phyloP scores from a whole-genome alignment of 2,888 invertebrate genomes.

The Boloria selene region DNA sequence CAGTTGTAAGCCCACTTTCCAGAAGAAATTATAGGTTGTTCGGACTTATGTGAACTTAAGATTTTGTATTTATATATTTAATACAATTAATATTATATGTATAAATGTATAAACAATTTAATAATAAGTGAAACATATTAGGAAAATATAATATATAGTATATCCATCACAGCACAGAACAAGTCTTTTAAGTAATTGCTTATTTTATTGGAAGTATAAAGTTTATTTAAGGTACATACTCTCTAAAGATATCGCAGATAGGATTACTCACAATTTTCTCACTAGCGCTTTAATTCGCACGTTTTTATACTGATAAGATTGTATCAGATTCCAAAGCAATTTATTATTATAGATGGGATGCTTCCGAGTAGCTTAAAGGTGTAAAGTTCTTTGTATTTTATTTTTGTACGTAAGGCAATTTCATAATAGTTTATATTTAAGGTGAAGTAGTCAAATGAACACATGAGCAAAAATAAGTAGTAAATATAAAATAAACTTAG shows the following conservation, averaged over 20 bases:
- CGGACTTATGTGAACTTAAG: slow-evolving; percentile 19
- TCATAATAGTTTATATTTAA: too few relatives aligned
- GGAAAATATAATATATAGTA: background rate
- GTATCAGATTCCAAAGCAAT: slow-evolving; percentile 26
- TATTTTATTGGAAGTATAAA: background rate
- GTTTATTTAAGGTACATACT: slow-evolving; percentile 2
- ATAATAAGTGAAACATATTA: background rate
- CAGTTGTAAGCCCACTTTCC: slow-evolving; percentile 37
- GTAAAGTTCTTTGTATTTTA: background rate
- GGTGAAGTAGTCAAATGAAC: too few relatives aligned
- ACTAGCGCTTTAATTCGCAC: slow-evolving; percentile 14
- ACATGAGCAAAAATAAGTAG: too few relatives aligned
- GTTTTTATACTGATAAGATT: slow-evolving; percentile 20
- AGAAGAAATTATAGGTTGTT: slow-evolving; percentile 33
- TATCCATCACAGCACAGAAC: background rate
- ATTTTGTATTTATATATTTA: slow-evolving; percentile 5
- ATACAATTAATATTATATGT: too few relatives aligned
- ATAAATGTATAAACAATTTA: too few relatives aligned
- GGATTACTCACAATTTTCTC: slow-evolving; percentile 20
- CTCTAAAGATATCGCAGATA: slow-evolving; percentile 18
- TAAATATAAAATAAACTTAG: too few relatives aligned
- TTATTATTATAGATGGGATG: slow-evolving; percentile 7
- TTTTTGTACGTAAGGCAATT: too few relatives aligned
- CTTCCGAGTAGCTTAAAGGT: background rate
- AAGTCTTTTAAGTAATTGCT: background rate